Evolutionary conservation across 2,797 vertebrate species (phyloP), one percentile per base, ranked within the genome.

Genomic region (Helostoma temminkii): DNA sequence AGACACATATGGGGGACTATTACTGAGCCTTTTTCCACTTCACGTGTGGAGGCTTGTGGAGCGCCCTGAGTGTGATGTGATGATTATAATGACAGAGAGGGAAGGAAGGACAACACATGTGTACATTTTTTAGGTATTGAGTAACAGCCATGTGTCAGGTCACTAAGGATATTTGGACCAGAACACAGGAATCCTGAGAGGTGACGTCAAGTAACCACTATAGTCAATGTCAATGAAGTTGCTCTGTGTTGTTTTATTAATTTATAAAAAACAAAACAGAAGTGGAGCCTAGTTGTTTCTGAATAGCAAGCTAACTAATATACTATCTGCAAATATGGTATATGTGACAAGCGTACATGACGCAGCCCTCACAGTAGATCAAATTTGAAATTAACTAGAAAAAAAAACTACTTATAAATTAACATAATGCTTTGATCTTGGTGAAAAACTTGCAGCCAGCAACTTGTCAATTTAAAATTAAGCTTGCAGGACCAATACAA

Each of bases 1-100:
- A 46, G 47, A 61, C 18, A 61, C 62, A 43, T 47, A 43, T 52
- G 69, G 66, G 69, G 66, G 48, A 62, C 36, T 3, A 9, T 61
- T n/a, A 47, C 67, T 50, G 46, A 74, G 49, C 9, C 43, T 14
- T 55, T 48, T 65, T 42, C 65, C 61, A n/a, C 50, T 34, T 55
- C 42, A 16, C 32, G 56, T 59, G 46, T 39, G 45, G 43, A 56
- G 63, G 11, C 36, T n/a, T 59, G 54, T 37, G 50, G 24, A 34
- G 15, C 1, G 48, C 0, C 28, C 28, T 8, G n/a, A 56, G 42
- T 16, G 28, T 2, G n/a, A 59, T 0, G 55, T 39, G 74, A 72
- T 30, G 53, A 60, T 60, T 37, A 8, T 0, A 14, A 26, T 5
- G 56, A 58, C 30, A 28, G 46, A 55, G 43, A 28, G 50, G 36